These are phyloP conservation scores for Mamestra brassicae DNA, from an alignment of 2,888 invertebrate species.

Conservation along the genomic window DNA sequence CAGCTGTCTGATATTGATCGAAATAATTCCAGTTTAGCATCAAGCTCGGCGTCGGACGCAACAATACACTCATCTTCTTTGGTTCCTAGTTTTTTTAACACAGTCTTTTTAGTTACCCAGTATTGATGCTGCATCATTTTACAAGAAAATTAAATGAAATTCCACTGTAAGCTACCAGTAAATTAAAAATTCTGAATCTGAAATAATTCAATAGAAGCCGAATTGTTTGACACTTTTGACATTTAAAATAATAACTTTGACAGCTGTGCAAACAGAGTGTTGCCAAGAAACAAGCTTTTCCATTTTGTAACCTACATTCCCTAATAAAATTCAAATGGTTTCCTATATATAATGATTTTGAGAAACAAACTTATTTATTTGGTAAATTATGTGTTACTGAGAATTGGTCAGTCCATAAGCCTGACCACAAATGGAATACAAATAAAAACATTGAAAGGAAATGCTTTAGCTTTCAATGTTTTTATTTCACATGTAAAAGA, in stretches of 20 bases:
- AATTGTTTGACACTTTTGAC: constrained; percentile 55
- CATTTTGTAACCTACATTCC: neutral
- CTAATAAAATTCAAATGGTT: too few relatives aligned
- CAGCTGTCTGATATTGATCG: constrained; percentile 98
- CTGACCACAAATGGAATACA: too few relatives aligned
- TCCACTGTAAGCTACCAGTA: constrained; percentile 29
- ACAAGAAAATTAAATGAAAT: constrained; percentile 39
- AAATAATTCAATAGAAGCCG: constrained; percentile 25
- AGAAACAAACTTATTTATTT: too few relatives aligned
- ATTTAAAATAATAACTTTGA: constrained; percentile 36
- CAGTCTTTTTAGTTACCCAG: constrained; percentile 99
- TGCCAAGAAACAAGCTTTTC: constrained; percentile 15
- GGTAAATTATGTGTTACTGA: too few relatives aligned
- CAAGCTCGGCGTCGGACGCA: constrained; percentile 98
- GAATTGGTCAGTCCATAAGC: too few relatives aligned
- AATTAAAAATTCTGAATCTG: constrained; percentile 39
- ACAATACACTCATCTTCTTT: constrained; percentile 99
- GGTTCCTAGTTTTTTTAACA: constrained; percentile 97
- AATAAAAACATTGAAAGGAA: too few relatives aligned
- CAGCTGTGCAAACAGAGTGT: constrained; percentile 19
- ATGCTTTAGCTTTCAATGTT: too few relatives aligned
- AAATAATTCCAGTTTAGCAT: constrained; percentile 98
- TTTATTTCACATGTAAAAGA: too few relatives aligned
- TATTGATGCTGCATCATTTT: constrained; percentile 97
- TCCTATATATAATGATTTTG: too few relatives aligned